phyloP scores from a whole-genome alignment of 2,113 vertebrate genomes.

The Caranx ignobilis region DNA sequence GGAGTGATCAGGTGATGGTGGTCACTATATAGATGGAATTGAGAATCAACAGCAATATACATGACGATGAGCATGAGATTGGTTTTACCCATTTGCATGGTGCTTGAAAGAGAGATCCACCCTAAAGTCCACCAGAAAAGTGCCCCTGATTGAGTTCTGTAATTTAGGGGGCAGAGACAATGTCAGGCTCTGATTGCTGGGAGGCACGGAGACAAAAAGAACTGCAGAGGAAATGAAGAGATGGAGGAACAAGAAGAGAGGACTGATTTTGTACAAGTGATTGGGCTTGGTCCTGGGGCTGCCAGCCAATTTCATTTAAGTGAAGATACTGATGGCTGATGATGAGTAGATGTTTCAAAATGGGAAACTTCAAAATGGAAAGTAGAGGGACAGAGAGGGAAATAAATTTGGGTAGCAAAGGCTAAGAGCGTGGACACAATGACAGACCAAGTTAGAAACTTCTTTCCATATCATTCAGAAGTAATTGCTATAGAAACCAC shows the following conservation, averaged over 20 bases:
- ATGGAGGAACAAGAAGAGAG: slow-evolving; percentile 20
- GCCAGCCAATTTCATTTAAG: slow-evolving; percentile 20
- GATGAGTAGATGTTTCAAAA: slow-evolving; percentile 24
- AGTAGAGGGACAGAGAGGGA: not conserved
- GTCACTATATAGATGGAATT: slow-evolving; percentile 2
- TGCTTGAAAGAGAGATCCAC: slow-evolving; percentile 32
- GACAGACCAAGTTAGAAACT: not conserved
- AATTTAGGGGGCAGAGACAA: slow-evolving; percentile 43
- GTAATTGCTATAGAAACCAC: not conserved
- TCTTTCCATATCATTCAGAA: not conserved
- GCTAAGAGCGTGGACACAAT: not conserved
- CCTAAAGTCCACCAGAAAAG: slow-evolving; percentile 11
- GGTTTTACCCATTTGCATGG: slow-evolving; percentile 29
- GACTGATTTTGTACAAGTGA: slow-evolving; percentile 41
- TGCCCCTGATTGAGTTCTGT: slow-evolving; percentile 47
- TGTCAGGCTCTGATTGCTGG: slow-evolving; percentile 39
- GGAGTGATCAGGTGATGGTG: slow-evolving; percentile 15
- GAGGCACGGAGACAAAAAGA: slow-evolving; percentile 42
- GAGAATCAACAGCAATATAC: slow-evolving; percentile 14
- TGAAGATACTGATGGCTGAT: slow-evolving; percentile 38
- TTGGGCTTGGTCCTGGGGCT: slow-evolving; percentile 4
- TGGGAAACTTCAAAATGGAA: slow-evolving; percentile 4
- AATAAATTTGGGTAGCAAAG: slow-evolving; percentile 9
- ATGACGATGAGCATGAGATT: slow-evolving; percentile 11
- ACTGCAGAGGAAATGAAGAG: slow-evolving; percentile 20